These are phyloP conservation scores for Myodes glareolus DNA, from an alignment of 2,113 vertebrate species.

Conservation along the genomic window DNA sequence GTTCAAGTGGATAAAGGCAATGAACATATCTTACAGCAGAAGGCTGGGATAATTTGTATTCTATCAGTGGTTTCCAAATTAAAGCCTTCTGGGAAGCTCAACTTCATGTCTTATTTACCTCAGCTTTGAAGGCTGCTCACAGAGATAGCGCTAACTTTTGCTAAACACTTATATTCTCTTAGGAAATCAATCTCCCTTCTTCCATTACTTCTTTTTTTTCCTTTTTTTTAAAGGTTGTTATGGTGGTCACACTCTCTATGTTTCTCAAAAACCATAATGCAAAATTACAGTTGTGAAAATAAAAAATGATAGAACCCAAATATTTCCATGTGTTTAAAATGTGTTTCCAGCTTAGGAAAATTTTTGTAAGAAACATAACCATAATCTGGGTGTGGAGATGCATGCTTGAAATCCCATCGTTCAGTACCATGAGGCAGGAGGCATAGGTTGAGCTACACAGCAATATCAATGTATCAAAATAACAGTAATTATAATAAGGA, in stretches of 20 bases:
- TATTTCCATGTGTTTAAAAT: neutral
- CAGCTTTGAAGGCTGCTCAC: conserved; percentile 44
- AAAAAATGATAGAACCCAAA: neutral
- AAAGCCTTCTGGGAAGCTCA: conserved; percentile 46
- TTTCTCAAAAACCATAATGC: neutral
- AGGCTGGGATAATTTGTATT: conserved; percentile 47
- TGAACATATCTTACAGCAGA: conserved; percentile 53
- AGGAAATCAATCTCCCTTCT: conserved; percentile 30
- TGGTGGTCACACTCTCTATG: neutral
- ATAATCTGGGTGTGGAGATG: neutral
- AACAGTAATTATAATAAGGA: neutral
- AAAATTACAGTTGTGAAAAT: neutral
- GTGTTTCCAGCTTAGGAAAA: neutral
- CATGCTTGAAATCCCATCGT: neutral
- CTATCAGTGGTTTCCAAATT: conserved; percentile 58
- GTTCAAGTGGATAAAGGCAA: conserved; percentile 41
- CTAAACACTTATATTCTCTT: conserved; percentile 47
- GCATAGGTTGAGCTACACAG: neutral
- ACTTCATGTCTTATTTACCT: conserved; percentile 66
- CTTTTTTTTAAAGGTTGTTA: neutral
- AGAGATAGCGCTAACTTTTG: conserved; percentile 35
- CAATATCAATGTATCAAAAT: neutral
- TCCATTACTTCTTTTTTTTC: neutral
- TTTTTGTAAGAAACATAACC: neutral
- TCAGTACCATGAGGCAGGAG: neutral